These are phyloP conservation scores for Druon quercuslanigerum DNA, from an alignment of 1,140 invertebrate genomes.

Conservation along the genomic window DNA sequence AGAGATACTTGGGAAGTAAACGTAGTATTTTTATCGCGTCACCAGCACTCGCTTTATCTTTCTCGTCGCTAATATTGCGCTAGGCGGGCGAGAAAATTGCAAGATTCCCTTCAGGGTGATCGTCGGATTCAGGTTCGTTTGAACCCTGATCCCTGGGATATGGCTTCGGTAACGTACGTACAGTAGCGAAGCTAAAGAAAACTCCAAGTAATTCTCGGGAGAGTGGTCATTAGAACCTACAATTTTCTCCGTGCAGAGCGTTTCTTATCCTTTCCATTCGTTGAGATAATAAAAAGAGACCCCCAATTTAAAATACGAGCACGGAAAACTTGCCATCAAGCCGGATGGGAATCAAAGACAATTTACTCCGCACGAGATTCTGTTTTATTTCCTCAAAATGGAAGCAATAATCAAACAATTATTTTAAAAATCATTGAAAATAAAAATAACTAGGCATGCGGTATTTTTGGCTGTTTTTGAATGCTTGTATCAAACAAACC, in stretches of 20 bases:
- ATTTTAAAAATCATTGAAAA: no score
- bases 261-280: constrained; percentile 33
- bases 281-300: constrained; percentile 4
- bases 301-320: constrained; percentile 26
- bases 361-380: background rate
- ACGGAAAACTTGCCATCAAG: background rate
- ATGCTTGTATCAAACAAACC: no score
- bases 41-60: constrained; percentile 46
- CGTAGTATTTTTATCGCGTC: constrained; percentile 41
- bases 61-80: constrained; percentile 45
- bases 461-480: no score
- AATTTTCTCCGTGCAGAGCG: constrained; percentile 22
- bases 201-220: constrained; percentile 41
- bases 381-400: no score
- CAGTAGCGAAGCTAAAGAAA: constrained; percentile 38
- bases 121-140: constrained; percentile 45
- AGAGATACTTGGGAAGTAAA: background rate
- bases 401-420: no score
- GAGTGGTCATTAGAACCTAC: constrained; percentile 41
- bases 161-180: constrained; percentile 35
- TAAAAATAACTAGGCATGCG: no score
- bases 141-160: constrained; percentile 33
- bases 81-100: constrained; percentile 50
- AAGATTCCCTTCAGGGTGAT: constrained; percentile 48
- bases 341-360: background rate